phyloP scores from a whole-genome alignment of 2,113 vertebrate genomes.

The Anguilla japonica region DNA sequence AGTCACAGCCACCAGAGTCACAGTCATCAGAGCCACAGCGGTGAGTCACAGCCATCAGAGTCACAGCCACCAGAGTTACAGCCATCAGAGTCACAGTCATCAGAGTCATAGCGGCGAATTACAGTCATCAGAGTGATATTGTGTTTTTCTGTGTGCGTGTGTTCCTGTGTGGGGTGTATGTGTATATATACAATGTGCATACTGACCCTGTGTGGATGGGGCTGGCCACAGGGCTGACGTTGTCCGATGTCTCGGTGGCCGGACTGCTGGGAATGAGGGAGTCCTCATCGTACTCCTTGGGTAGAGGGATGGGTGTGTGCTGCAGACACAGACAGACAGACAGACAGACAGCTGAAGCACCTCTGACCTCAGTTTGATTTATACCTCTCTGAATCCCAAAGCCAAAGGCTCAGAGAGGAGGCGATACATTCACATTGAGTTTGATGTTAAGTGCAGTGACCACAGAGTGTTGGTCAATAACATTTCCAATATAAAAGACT shows the following conservation, averaged over 20 bases:
- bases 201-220: slow-evolving; percentile 94
- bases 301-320: slow-evolving; percentile 74
- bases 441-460: no score
- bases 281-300: slow-evolving; percentile 93
- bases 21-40: no score
- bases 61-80: not conserved
- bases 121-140: no score
- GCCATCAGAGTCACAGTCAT: not conserved
- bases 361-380: no score
- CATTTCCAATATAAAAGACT: not conserved
- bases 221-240: slow-evolving; percentile 96
- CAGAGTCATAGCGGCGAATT: no score
- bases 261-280: slow-evolving; percentile 97
- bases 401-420: not conserved
- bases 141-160: not conserved
- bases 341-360: slow-evolving; percentile 8
- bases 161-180: not conserved
- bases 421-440: no score
- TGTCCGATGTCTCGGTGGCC: slow-evolving; percentile 94
- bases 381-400: not conserved
- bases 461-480: no score
- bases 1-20: no score
- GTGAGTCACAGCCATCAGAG: not conserved
- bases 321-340: slow-evolving; percentile 47
- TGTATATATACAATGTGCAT: not conserved